Evolutionary conservation across 1,140 invertebrate species (phyloP).

Genomic region (Hycleus phaleratus): DNA sequence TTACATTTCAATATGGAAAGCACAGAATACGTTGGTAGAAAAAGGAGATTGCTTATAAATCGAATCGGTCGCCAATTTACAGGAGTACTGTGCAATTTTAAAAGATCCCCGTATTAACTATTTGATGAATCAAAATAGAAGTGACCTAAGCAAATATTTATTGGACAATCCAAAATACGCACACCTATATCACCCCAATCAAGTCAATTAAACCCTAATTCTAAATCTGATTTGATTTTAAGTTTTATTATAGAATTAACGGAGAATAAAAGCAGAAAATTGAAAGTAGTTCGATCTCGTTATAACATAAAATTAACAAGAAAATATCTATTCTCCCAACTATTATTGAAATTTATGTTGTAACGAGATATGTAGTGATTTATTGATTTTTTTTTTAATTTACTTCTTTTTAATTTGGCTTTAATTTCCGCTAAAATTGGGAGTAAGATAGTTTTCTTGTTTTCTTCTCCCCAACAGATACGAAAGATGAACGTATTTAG

Average conservation of each 20-base stretch:
- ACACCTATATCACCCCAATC: background rate
- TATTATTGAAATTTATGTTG: constrained; percentile 36
- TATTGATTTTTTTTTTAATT: constrained; percentile 2
- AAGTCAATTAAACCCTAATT: background rate
- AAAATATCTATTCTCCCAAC: constrained; percentile 37
- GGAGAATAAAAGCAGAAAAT: too few species aligned
- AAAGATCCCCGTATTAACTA: too few species aligned
- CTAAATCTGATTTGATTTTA: background rate
- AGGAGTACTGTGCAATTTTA: too few species aligned
- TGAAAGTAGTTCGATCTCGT: constrained; percentile 35
- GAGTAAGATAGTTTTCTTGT: constrained; percentile 46
- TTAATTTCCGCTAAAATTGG: constrained; percentile 23
- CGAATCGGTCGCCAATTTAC: too few species aligned
- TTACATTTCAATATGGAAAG: too few species aligned
- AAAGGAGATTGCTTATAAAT: too few species aligned
- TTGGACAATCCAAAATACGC: background rate
- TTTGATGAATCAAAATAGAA: too few species aligned
- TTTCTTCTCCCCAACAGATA: constrained; percentile 45
- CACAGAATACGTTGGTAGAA: too few species aligned
- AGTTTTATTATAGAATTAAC: too few species aligned
- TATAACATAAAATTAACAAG: constrained; percentile 42
- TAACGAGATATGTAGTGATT: constrained; percentile 46
- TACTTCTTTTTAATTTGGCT: background rate
- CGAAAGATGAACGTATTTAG: constrained; percentile 54
- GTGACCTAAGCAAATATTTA: too few species aligned